Evolutionary conservation across 2,888 invertebrate genomes (phyloP).

Genomic region (Andrena praecox): DNA sequence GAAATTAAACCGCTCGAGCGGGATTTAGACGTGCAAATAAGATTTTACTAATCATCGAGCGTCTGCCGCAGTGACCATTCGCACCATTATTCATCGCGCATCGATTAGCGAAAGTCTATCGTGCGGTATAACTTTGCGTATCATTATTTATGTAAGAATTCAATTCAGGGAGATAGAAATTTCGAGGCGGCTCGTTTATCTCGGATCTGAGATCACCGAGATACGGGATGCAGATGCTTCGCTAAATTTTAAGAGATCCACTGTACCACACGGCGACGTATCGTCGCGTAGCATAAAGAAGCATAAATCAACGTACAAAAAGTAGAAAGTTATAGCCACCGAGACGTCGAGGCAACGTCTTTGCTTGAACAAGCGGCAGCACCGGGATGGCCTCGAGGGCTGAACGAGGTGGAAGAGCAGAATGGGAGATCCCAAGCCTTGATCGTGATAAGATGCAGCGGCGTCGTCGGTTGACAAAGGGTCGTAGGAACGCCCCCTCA

Average conservation of each 20-base stretch:
- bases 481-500: slow-evolving; percentile 80
- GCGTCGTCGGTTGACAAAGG: slow-evolving; percentile 83
- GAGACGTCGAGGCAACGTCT: slow-evolving; percentile 69
- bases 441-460: slow-evolving; percentile 82
- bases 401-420: slow-evolving; percentile 68
- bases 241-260: slow-evolving; percentile 53
- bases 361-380: slow-evolving; percentile 75
- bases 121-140: not conserved
- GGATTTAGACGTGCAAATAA: slow-evolving; percentile 12
- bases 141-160: slow-evolving; percentile 14
- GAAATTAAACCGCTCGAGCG: slow-evolving; percentile 60
- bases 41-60: not conserved
- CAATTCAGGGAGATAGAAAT: slow-evolving; percentile 7
- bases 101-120: not conserved
- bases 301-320: slow-evolving; percentile 68
- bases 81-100: not conserved
- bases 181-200: slow-evolving; percentile 31
- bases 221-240: slow-evolving; percentile 44
- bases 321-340: slow-evolving; percentile 74
- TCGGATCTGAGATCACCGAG: slow-evolving; percentile 38
- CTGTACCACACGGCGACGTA: slow-evolving; percentile 58
- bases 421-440: slow-evolving; percentile 74
- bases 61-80: not conserved
- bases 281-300: slow-evolving; percentile 60
- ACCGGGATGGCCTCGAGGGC: slow-evolving; percentile 72